Base-by-base conservation (phyloP, 2,888 invertebrate genomes). In the Drosophila buzzatii region DNA sequence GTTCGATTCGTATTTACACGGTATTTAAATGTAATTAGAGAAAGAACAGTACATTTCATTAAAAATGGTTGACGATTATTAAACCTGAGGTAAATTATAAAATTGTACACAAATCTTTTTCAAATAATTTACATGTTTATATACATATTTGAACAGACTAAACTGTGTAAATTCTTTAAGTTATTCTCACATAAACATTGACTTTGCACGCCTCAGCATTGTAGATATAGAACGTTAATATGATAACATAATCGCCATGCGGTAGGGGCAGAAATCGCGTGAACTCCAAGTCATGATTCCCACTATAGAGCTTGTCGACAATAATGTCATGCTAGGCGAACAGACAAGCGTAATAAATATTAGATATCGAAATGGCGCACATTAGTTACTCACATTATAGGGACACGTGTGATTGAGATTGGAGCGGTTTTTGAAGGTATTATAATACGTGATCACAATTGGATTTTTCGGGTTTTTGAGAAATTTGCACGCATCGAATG, bases 331-430 rank as follows among this genome's bases (percentile, higher is more conserved):
- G 51, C 60, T 75, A 31, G 31, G 35, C 33, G 4, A 18, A 55
- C 1, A 1, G n/a, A 45, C 20, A 35, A 10, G 9, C 35, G n/a
- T 42, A 4, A 18, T 2, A 33, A 35, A n/a, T 4, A 12, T 5
- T 2, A 18, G 1, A 33, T 14, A 45, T 23, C 14, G 14, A 3
- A 23, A 23, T 14, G 4, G 1, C 0, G 7, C 39, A 16, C 2
- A 2, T 39, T 16, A 2, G 7, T 9, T 51, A 68, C 73, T 68
- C 33, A 76, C 75, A 51, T 41, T 9, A 33, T 57, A 70, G 18
- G 75, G 75, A 45, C 71, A 76, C 1, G 56, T 63, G 16, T 79
- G 79, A 72, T 79, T 79, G 0, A 76, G 0, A 55, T 79, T 79
- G 3, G 65, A 57, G 27, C 0, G 1, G 9, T 37, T 3, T 9